Evolutionary conservation across 2,113 vertebrate genomes (phyloP).

Genomic region (Apteryx mantelli): DNA sequence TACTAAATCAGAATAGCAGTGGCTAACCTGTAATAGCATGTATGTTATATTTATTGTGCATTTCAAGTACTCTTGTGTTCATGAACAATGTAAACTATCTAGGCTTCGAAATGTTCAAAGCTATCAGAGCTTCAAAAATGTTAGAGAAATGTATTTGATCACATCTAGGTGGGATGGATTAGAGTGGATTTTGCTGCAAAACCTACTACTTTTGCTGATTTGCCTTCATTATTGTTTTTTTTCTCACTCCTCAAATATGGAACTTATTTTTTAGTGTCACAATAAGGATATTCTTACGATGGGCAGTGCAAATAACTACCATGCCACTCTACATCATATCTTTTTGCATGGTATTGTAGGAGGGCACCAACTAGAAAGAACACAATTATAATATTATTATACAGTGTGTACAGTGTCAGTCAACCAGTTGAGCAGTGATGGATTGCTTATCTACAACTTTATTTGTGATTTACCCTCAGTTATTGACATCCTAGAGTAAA

Average conservation of each 20-base stretch:
- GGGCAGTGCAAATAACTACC: background rate
- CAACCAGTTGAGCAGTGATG: background rate
- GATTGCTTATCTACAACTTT: background rate
- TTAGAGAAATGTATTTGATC: background rate
- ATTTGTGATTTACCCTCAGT: background rate
- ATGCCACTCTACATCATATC: background rate
- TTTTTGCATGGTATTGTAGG: background rate
- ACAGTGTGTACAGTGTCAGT: background rate
- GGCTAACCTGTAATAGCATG: background rate
- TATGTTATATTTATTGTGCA: background rate
- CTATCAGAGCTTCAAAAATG: background rate
- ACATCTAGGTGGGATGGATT: background rate
- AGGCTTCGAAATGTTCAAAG: background rate
- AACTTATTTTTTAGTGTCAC: background rate
- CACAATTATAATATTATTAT: background rate
- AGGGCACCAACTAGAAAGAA: background rate
- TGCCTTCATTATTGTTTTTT: background rate
- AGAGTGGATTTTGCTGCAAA: background rate
- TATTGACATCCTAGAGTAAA: background rate
- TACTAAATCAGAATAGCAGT: background rate
- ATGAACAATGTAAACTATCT: background rate
- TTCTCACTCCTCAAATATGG: background rate
- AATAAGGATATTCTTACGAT: background rate
- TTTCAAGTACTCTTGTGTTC: background rate
- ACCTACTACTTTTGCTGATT: background rate